phyloP scores from a whole-genome alignment of 2,113 vertebrate species.

The Chelonoidis abingdonii region DNA sequence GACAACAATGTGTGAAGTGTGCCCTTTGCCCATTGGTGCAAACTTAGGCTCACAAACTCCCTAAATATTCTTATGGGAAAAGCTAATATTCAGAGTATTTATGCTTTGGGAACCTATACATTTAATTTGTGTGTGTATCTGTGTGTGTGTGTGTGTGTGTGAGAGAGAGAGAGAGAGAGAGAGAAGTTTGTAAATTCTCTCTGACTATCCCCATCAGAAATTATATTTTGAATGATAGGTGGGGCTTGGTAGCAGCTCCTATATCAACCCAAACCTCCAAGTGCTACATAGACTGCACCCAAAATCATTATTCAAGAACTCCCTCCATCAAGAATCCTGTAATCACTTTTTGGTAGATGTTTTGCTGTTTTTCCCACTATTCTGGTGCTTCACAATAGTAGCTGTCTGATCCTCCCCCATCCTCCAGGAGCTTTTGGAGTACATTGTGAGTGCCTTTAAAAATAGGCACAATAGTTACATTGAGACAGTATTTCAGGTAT shows the following conservation, averaged over 20 bases:
- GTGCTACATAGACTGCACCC: conserved; percentile 34
- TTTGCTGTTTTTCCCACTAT: not conserved
- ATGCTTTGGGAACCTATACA: not conserved
- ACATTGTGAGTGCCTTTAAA: too few relatives aligned
- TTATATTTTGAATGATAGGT: not conserved
- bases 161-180: not conserved
- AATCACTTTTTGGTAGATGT: not conserved
- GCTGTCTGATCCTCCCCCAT: too few relatives aligned
- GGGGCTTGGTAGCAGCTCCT: not conserved
- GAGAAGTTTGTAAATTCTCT: not conserved
- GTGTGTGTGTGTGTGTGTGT: too few relatives aligned
- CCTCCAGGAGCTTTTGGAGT: too few relatives aligned
- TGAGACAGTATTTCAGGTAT: too few relatives aligned
- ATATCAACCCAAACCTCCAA: not conserved
- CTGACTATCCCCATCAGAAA: not conserved
- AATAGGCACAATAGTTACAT: too few relatives aligned
- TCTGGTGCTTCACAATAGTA: not conserved
- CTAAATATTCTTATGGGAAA: not conserved
- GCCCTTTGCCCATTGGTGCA: too few relatives aligned
- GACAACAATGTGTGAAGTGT: too few relatives aligned
- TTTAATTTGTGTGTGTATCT: not conserved
- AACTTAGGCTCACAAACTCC: not conserved
- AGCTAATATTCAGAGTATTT: not conserved
- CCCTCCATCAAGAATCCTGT: not conserved
- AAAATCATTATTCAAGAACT: not conserved